Evolutionary conservation across 2,113 vertebrate species (phyloP).

Genomic region (Aegotheles bennettii): DNA sequence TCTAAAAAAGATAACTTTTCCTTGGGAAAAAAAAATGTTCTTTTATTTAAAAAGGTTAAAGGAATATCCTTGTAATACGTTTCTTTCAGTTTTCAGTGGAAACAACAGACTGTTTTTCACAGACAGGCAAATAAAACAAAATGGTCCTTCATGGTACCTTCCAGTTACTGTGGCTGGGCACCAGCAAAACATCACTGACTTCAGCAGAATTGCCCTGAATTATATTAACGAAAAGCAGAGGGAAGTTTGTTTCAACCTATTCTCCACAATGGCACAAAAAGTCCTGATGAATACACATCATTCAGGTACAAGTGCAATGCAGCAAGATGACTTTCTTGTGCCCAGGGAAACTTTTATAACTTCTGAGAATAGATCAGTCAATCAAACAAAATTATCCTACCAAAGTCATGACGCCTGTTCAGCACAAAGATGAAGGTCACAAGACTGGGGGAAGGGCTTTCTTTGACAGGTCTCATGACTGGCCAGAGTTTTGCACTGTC

Average conservation of each 20-base stretch:
- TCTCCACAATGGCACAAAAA: background rate
- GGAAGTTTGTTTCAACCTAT: background rate
- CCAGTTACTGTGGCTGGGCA: background rate
- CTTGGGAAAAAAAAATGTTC: rapidly evolving
- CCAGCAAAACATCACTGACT: background rate
- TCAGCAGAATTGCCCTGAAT: background rate
- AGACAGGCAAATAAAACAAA: background rate
- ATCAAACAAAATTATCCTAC: background rate
- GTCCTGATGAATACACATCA: background rate
- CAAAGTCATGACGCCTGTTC: background rate
- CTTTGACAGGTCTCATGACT: background rate
- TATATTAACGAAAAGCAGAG: background rate
- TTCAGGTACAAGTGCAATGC: background rate
- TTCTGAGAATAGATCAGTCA: slow-evolving; percentile 8
- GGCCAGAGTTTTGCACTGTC: background rate
- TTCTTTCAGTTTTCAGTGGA: background rate
- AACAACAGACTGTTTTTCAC: background rate
- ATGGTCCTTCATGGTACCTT: background rate
- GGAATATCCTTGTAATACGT: background rate
- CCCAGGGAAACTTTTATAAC: background rate
- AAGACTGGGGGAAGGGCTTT: background rate
- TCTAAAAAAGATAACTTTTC: background rate
- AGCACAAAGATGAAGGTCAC: background rate
- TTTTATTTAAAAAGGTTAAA: background rate
- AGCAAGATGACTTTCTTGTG: background rate